phyloP scores from a whole-genome alignment of 1,140 invertebrate species.

The Diorhabda elongata region DNA sequence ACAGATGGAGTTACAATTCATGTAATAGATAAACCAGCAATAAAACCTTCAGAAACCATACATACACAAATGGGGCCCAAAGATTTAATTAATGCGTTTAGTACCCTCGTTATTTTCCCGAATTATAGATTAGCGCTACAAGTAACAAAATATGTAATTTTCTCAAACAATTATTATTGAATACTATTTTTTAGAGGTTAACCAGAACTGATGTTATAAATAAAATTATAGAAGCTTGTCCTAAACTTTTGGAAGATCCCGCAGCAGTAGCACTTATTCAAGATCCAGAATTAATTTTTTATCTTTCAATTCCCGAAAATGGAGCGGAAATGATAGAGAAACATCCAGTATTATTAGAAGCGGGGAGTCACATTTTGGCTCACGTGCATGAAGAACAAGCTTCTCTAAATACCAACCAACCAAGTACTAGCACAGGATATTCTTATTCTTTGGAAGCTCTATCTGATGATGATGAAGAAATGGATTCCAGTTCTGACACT shows the following conservation, averaged over 20 bases:
- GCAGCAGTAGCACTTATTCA: conserved; percentile 56
- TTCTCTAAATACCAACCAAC: conserved; percentile 27
- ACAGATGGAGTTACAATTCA: conserved; percentile 54
- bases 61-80: conserved; percentile 32
- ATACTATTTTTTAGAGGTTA: conserved; percentile 43
- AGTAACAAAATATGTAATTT: conserved; percentile 22
- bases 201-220: conserved; percentile 53
- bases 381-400: conserved; percentile 53
- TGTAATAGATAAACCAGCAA: conserved; percentile 49
- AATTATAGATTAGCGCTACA: conserved; percentile 50
- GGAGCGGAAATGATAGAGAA: conserved; percentile 35
- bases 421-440: conserved; percentile 44
- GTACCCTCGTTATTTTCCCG: conserved; percentile 49
- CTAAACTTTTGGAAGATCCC: conserved; percentile 52
- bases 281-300: conserved; percentile 54
- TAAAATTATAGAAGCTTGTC: conserved; percentile 54
- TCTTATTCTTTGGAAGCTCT: conserved; percentile 53
- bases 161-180: conserved; percentile 11
- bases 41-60: conserved; percentile 28
- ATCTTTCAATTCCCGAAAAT: conserved; percentile 52
- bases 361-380: conserved; percentile 51
- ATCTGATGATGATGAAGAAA: conserved; percentile 54
- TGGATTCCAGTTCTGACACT: conserved; percentile 54
- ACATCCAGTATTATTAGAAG: conserved; percentile 53
- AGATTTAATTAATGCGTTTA: conserved; percentile 50